phyloP scores from a whole-genome alignment of 2,888 invertebrate genomes.

The Spilarctia lutea region DNA sequence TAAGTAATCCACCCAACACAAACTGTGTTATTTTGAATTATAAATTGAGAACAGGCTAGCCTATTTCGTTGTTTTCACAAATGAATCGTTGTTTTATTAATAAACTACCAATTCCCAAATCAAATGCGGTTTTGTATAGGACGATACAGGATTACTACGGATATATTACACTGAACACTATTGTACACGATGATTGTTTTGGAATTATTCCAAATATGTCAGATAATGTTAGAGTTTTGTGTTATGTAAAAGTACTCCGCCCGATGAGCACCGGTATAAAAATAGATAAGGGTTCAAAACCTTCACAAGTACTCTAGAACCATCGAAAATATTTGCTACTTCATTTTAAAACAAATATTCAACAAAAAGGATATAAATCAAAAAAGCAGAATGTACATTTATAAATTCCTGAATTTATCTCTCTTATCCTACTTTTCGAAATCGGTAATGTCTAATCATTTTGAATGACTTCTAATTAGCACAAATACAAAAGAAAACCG shows the following conservation, averaged over 20 bases:
- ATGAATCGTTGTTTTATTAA: constrained; percentile 30
- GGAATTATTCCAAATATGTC: constrained; percentile 45
- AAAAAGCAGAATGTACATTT: too few relatives aligned
- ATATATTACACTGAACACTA: constrained; percentile 38
- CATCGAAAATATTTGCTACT: not conserved
- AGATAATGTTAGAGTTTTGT: constrained; percentile 41
- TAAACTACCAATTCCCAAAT: constrained; percentile 31
- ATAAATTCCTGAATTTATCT: not conserved
- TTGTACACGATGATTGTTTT: constrained; percentile 32
- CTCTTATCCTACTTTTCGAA: not conserved
- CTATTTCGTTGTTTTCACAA: constrained; percentile 11
- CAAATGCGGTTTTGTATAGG: constrained; percentile 29
- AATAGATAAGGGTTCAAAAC: not conserved
- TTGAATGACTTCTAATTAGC: not conserved
- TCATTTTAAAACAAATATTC: not conserved
- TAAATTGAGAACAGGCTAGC: constrained; percentile 11
- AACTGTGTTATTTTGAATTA: constrained; percentile 19
- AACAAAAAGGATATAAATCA: too few relatives aligned
- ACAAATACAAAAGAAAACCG: not conserved
- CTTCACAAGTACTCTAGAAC: not conserved
- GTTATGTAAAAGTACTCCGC: constrained; percentile 20
- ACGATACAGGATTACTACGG: constrained; percentile 31
- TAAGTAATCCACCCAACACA: constrained; percentile 7
- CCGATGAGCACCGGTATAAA: not conserved
- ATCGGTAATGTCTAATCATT: not conserved